Base-by-base conservation (phyloP, 2,888 invertebrate genomes). In the Boloria euphrosyne region DNA sequence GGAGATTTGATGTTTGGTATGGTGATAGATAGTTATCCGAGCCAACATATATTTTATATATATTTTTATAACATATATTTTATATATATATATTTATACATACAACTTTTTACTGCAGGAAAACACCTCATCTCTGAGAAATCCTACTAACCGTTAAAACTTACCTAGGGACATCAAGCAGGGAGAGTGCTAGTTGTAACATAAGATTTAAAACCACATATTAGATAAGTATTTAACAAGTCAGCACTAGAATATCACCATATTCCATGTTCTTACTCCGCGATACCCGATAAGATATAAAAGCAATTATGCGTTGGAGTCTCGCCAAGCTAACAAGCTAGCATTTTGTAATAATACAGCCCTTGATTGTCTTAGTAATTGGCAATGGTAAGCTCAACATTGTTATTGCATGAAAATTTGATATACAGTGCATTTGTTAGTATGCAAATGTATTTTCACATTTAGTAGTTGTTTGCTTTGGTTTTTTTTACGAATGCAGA, bases 251-350 rank as follows among this genome's bases (percentile, higher is more conserved):
- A 44, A 57, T 57, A 44, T 57, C 18, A 22, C 3, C 44, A 57
- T 55, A 55, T 55, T 54, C 49, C 54, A 17, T 47, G 54, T 50
- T 55, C 62, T 62, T 62, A 55, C 54, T 49, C 49, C 57, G 43
- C 50, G 51, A 43, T n/a, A 44, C 59, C 47, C 44, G 51, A 44
- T 64, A 57, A 27, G 52, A 58, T 59, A 68, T 66, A 66, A 68
- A 65, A 72, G 75, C 74, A 73, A 77, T 76, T 73, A 72, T 72
- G 74, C 75, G 71, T 79, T 83, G 83, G 83, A 76, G 62, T 64
- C 69, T 67, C 43, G 81, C 83, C 84, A 84, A 81, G 71, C 74
- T 81, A 81, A 82, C 82, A 79, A 79, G 79, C 76, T 50, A 73
- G 72, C 74, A 70, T 76, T 72, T 70, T 71, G 70, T 75, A 67